Evolutionary conservation across 2,888 invertebrate genomes (phyloP).

Genomic region (Chydorus sphaericus): DNA sequence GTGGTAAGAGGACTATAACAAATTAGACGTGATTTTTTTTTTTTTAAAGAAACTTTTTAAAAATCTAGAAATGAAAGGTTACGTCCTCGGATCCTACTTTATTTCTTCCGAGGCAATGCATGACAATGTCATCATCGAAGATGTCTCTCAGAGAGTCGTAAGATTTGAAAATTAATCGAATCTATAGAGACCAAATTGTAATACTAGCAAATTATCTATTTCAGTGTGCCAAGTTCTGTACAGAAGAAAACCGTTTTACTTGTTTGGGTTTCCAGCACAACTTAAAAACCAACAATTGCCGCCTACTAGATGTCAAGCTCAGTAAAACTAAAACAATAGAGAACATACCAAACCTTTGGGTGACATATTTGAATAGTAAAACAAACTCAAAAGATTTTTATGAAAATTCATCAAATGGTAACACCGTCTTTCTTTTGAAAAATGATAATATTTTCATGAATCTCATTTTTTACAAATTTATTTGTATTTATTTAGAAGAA

Average conservation of each 20-base stretch:
- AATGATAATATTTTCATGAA: too few relatives aligned
- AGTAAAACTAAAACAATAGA: neutral
- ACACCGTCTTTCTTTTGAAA: too few relatives aligned
- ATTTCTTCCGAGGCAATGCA: neutral
- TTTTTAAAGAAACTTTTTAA: neutral
- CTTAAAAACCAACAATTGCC: slow-evolving; percentile 9
- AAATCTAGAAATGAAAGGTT: neutral
- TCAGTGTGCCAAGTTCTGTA: slow-evolving; percentile 11
- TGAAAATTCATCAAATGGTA: too few relatives aligned
- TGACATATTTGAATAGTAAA: too few relatives aligned
- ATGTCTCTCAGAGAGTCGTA: neutral
- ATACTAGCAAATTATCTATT: neutral
- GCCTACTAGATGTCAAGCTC: slow-evolving; percentile 3
- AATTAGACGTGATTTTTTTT: neutral
- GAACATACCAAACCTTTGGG: neutral
- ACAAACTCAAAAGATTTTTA: neutral
- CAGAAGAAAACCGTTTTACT: neutral
- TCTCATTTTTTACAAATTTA: too few relatives aligned
- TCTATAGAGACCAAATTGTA: too few relatives aligned
- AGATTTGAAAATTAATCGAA: neutral
- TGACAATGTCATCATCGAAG: neutral
- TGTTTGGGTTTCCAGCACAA: slow-evolving; percentile 13
- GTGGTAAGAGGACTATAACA: neutral
- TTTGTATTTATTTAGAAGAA: too few relatives aligned
- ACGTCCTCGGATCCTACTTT: neutral